Conservation (phyloP, 2,797 vertebrate genomes). For the Thaleichthys pacificus region DNA sequence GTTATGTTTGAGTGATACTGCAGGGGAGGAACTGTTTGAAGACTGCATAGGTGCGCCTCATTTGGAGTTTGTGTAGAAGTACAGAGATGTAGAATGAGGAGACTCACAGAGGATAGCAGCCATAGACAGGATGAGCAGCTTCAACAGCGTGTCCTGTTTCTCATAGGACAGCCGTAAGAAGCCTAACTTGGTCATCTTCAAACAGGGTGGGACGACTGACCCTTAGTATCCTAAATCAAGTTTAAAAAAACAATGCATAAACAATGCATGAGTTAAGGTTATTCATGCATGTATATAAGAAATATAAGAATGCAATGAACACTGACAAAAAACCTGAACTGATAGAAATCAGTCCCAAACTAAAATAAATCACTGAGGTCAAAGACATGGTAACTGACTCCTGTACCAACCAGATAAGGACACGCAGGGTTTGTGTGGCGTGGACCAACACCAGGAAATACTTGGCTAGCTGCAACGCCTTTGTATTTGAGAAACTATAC, state of each 20-base stretch:
- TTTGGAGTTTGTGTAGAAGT: not conserved
- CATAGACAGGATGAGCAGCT: slow-evolving; percentile 98
- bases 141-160: slow-evolving; percentile 98
- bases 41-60: not conserved
- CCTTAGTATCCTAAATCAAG: slow-evolving; percentile 68
- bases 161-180: slow-evolving; percentile 97
- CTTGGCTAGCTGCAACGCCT: slow-evolving; percentile 19
- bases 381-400: slow-evolving; percentile 22
- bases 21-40: not conserved
- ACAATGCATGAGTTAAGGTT: not conserved
- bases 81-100: not conserved
- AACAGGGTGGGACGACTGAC: slow-evolving; percentile 66
- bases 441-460: slow-evolving; percentile 61
- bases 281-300: not conserved
- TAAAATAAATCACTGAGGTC: not conserved
- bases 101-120: slow-evolving; percentile 96
- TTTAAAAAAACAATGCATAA: too few species aligned
- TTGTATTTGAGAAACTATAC: slow-evolving; percentile 30
- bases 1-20: not conserved
- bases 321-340: not conserved
- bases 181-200: slow-evolving; percentile 94
- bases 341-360: not conserved
- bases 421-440: slow-evolving; percentile 61
- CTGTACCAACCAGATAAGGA: slow-evolving; percentile 69
- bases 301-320: not conserved